Conservation (phyloP, 2,113 vertebrate species). For the Erythrocebus patas region DNA sequence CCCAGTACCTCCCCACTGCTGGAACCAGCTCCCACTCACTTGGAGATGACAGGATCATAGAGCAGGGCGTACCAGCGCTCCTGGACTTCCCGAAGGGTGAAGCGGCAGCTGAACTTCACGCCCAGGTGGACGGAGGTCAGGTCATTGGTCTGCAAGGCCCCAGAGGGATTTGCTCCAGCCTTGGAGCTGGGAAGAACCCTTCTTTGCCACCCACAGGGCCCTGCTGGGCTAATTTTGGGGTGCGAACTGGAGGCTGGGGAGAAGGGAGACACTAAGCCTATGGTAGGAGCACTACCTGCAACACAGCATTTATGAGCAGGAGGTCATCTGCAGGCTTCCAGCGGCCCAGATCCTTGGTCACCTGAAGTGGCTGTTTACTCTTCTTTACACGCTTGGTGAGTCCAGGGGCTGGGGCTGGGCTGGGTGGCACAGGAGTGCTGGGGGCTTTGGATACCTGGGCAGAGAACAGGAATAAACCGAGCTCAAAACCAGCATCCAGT, state of each 20-base stretch:
- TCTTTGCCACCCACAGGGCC: background rate
- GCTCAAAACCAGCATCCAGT: background rate
- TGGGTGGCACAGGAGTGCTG: slow-evolving; percentile 85
- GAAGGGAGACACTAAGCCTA: background rate
- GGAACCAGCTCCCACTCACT: slow-evolving; percentile 84
- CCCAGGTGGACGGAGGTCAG: slow-evolving; percentile 94
- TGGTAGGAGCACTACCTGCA: slow-evolving; percentile 87
- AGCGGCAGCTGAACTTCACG: slow-evolving; percentile 97
- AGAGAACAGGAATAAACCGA: background rate
- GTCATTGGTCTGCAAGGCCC: slow-evolving; percentile 90
- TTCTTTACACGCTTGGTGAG: slow-evolving; percentile 95
- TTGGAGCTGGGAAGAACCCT: background rate
- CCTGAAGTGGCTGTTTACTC: slow-evolving; percentile 94
- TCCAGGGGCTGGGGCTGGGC: slow-evolving; percentile 87
- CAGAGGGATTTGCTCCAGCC: background rate
- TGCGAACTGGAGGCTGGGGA: background rate
- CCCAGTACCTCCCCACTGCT: background rate
- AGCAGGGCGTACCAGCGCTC: slow-evolving; percentile 97
- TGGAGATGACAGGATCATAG: slow-evolving; percentile 97
- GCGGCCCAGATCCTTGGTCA: slow-evolving; percentile 94
- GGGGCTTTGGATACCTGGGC: slow-evolving; percentile 90
- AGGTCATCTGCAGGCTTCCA: slow-evolving; percentile 96
- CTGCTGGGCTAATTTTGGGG: background rate
- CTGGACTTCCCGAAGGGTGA: slow-evolving; percentile 94
- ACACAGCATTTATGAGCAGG: slow-evolving; percentile 93